Base-by-base conservation (phyloP, 2,888 invertebrate species). In the Candidula unifasciata region DNA sequence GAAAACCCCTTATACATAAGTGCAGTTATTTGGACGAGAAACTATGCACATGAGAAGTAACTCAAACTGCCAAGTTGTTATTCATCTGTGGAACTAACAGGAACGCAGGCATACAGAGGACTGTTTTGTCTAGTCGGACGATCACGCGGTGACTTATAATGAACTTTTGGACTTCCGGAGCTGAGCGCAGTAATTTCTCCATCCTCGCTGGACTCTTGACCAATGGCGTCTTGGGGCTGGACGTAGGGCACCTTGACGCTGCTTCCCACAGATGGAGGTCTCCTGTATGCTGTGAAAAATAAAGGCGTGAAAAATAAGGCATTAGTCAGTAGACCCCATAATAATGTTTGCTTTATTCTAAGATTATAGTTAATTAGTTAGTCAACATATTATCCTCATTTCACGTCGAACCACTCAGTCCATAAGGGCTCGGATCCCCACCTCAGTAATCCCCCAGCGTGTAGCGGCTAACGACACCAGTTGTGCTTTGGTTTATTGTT, bases 161-260 rank as follows among this genome's bases (percentile, higher is more conserved):
- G 84, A 16, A 84, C 84, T 66, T 80, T 80, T 21, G 84, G 84
- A 66, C 80, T 84, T 64, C 84, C 84, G 21, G 84, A 80, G 54
- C 84, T 84, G 54, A 84, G 76, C 8, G 84, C 84, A n/a, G 84
- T 73, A 13, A 84, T 80, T 57, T 84, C 84, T 18, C 84, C 84
- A 73, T 84, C 84, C 76, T 84, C 84, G 27, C 84, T 84, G 76
- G 80, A 80, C 68, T 84, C 84, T 35, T 84, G 84, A 27, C 84
- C 84, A 35, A 84, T 84, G 52, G 84, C 84, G 84, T 84, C 84
- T 35, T 84, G 84, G 5, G 84, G 84, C 44, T 84, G 84, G 33
- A 84, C 80, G 27, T 84, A 84, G 13, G 80, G 84, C 0, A 84
- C 84, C 35, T 76, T 84, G 10, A 84, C 80, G 8, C 80, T 80